Evolutionary conservation across 53 echinoderm and acorn worm species (phyloP), one percentile per base, ranked within the genome.

Genomic region (Holothuria leucospilota): DNA sequence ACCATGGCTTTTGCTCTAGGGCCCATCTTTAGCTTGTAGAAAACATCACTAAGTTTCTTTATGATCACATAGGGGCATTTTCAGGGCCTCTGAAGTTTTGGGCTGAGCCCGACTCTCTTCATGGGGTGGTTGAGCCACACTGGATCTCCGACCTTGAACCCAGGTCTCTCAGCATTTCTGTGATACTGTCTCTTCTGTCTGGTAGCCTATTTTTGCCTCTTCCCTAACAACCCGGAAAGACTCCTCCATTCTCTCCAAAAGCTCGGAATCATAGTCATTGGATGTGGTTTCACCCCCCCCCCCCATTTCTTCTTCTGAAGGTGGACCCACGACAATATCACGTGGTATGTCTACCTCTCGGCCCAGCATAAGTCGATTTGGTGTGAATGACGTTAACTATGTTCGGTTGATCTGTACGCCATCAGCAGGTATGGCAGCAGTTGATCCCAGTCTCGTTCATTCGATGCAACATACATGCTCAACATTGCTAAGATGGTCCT

Each of bases 121-220:
- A n/a, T n/a, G n/a, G n/a, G n/a, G n/a, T n/a, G n/a, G n/a, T n/a
- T n/a, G n/a, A n/a, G n/a, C n/a, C n/a, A n/a, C n/a, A n/a, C n/a
- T 24, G 78, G 66, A 51, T 52, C 59, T 5, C 81, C 86, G 0
- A 16, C 62, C 5, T 51, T 21, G 52, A 66, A 85, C 13, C 16
- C 21, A 2, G 21, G 25, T 24, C 26, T 29, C 16, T 18, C 59
- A 1, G 73, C 70, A 39, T 74, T 68, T 13, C 71, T 82, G 25
- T 88, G 82, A 30, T 88, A 88, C 20, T 71, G 82, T 27, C 40
- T 88, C 81, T 41, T 88, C 71, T 40, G 20, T 46, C 10, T 29
- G 59, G 16, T 68, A 59, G 20, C 29, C 18, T 60, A 24, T 86
- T 23, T 23, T 5, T 13, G n/a, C 26, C 4, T 40, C 62, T 26